Evolutionary conservation across 2,888 invertebrate genomes (phyloP).

Genomic region (Thecophora atra): DNA sequence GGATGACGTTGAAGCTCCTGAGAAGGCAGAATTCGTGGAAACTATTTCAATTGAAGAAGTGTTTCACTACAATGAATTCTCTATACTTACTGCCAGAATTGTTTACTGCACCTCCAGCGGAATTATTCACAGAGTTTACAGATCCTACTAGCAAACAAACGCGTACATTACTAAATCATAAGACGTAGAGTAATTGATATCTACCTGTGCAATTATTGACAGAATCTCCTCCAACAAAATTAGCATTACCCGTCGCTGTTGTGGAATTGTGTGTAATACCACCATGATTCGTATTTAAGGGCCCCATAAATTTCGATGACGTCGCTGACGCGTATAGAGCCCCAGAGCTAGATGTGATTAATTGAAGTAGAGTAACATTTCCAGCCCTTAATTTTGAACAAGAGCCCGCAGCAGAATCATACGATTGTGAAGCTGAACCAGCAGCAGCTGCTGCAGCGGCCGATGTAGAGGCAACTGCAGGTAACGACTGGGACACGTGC

Average conservation of each 20-base stretch:
- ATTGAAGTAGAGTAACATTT: background rate
- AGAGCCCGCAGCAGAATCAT: slow-evolving; percentile 27
- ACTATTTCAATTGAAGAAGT: slow-evolving; percentile 38
- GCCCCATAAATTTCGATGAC: slow-evolving; percentile 23
- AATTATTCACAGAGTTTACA: slow-evolving; percentile 38
- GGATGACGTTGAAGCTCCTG: slow-evolving; percentile 58
- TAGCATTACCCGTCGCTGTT: slow-evolving; percentile 1
- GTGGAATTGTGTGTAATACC: slow-evolving; percentile 13
- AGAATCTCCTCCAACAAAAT: slow-evolving; percentile 24
- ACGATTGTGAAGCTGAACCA: slow-evolving; percentile 33
- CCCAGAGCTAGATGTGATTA: slow-evolving; percentile 24
- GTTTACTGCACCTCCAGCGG: slow-evolving; percentile 39
- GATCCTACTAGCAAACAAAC: slow-evolving; percentile 5
- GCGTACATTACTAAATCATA: background rate
- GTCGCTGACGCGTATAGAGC: slow-evolving; percentile 31
- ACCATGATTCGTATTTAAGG: slow-evolving; percentile 2
- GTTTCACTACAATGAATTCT: background rate
- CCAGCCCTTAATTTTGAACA: slow-evolving; percentile 20
- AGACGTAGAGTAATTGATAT: background rate
- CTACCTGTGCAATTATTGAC: slow-evolving; percentile 30
- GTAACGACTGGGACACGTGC: slow-evolving; percentile 30
- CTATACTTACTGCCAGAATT: slow-evolving; percentile 41
- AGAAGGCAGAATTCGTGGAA: slow-evolving; percentile 47
- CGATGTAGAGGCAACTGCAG: slow-evolving; percentile 44
- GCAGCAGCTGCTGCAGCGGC: slow-evolving; percentile 45